A percentile compares a stretch with the other conserved stretches of the same genome.
Conservation (phyloP, 2,888 invertebrate genomes). For the Micropterix aruncella region DNA sequence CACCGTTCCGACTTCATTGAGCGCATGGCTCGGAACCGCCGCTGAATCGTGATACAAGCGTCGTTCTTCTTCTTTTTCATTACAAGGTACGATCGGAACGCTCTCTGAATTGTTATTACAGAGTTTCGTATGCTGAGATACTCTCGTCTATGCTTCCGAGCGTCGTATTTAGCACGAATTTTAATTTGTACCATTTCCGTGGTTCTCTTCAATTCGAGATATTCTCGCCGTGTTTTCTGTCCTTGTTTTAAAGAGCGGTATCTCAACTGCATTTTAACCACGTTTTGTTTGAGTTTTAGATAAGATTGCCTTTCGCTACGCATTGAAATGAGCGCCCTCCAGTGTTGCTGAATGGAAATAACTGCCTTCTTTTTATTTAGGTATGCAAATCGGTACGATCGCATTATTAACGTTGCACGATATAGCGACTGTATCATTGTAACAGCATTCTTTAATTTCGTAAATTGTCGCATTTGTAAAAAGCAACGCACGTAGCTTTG, state of each 20-base stretch:
- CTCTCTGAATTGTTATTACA: slow-evolving; percentile 30
- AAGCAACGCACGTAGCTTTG: slow-evolving; percentile 22
- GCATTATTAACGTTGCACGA: slow-evolving; percentile 26
- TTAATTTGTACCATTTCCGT: slow-evolving; percentile 33
- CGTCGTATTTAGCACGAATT: slow-evolving; percentile 28
- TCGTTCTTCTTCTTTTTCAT: slow-evolving; percentile 17
- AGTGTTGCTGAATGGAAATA: slow-evolving; percentile 18
- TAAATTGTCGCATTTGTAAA: slow-evolving; percentile 19
- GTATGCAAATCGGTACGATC: slow-evolving; percentile 19
- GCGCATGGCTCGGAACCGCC: slow-evolving; percentile 20
- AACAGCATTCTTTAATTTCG: slow-evolving; percentile 18
- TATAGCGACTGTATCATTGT: slow-evolving; percentile 25
- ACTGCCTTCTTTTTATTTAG: slow-evolving; percentile 17
- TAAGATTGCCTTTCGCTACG: slow-evolving; percentile 19
- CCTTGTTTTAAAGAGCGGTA: too few species aligned
- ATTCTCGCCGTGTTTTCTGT: slow-evolving; percentile 24
- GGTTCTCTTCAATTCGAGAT: slow-evolving; percentile 18
- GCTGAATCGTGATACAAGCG: slow-evolving; percentile 16
- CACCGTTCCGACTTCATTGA: slow-evolving; percentile 12
- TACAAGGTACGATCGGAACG: slow-evolving; percentile 24
- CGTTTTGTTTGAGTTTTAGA: slow-evolving; percentile 20
- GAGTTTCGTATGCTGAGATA: slow-evolving; percentile 26
- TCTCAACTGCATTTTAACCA: slow-evolving; percentile 30
- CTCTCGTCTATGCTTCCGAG: slow-evolving; percentile 20
- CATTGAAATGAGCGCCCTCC: slow-evolving; percentile 23